phyloP scores from a whole-genome alignment of 2,113 vertebrate species.

The Elephantulus edwardii region DNA sequence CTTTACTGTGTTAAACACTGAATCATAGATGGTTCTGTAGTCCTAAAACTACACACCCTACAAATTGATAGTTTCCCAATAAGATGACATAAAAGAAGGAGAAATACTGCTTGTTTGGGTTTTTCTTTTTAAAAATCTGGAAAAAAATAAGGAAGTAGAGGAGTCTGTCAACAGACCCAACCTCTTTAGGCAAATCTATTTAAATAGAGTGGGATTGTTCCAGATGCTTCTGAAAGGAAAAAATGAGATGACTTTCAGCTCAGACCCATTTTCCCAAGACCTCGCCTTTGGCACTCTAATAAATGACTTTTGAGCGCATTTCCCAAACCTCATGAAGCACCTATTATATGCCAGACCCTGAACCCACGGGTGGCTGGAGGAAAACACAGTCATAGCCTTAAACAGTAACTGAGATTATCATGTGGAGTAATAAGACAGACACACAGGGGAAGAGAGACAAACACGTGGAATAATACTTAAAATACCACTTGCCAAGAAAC shows the following conservation, averaged over 20 bases:
- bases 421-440: not conserved
- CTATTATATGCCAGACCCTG: not conserved
- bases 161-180: not conserved
- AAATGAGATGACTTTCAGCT: not conserved
- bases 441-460: not conserved
- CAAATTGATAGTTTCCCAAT: slow-evolving; percentile 41
- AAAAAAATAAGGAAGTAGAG: slow-evolving; percentile 24
- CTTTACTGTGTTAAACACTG: slow-evolving; percentile 7
- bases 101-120: too few species aligned
- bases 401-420: not conserved
- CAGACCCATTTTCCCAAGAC: not conserved
- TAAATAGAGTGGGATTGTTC: slow-evolving; percentile 39
- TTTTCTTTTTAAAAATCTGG: too few species aligned
- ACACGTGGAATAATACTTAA: not conserved
- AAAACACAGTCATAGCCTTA: not conserved
- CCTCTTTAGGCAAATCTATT: slow-evolving; percentile 19
- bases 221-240: not conserved
- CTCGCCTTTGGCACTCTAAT: not conserved
- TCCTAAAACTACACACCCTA: slow-evolving; percentile 1
- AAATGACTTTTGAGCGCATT: not conserved
- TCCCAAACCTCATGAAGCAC: not conserved
- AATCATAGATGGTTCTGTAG: not conserved
- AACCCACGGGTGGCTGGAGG: not conserved
- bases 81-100: slow-evolving; percentile 2
- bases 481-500: not conserved